A percentile compares a stretch with the other conserved stretches of the same genome.
Conservation (phyloP, 2,113 vertebrate species). For the Hydrolagus affinis region DNA sequence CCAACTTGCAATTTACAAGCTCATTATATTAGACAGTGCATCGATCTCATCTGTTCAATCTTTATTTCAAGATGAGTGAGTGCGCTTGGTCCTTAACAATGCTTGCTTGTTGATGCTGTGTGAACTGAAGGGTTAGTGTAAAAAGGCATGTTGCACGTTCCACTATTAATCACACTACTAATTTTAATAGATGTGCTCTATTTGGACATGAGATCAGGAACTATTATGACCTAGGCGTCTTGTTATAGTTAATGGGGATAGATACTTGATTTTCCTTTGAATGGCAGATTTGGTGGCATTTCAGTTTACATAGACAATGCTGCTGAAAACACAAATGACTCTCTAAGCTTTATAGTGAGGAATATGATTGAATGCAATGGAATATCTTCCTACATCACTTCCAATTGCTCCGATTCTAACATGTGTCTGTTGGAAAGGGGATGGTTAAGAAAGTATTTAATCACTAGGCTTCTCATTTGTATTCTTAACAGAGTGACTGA, state of each 20-base stretch:
- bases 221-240: slow-evolving; percentile 23
- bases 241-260: slow-evolving; percentile 25
- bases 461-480: neutral
- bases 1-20: neutral
- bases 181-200: slow-evolving; percentile 21
- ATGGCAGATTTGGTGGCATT: slow-evolving; percentile 5
- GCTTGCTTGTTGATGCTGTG: neutral
- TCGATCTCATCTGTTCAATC: slow-evolving; percentile 2
- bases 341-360: neutral
- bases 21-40: neutral
- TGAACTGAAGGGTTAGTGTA: slow-evolving; percentile 1
- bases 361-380: neutral
- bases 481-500: neutral
- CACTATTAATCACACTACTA: slow-evolving; percentile 28
- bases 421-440: too few relatives aligned
- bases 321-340: neutral
- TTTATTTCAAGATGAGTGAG: neutral
- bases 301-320: neutral
- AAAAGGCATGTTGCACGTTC: slow-evolving; percentile 11
- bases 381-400: neutral
- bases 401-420: neutral
- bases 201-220: slow-evolving; percentile 19
- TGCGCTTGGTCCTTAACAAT: neutral
- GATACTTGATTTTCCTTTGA: slow-evolving; percentile 9
- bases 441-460: neutral